Evolutionary conservation across 2,888 invertebrate species (phyloP), one percentile per base, ranked within the genome.

Genomic region (Leucophenga montana): DNA sequence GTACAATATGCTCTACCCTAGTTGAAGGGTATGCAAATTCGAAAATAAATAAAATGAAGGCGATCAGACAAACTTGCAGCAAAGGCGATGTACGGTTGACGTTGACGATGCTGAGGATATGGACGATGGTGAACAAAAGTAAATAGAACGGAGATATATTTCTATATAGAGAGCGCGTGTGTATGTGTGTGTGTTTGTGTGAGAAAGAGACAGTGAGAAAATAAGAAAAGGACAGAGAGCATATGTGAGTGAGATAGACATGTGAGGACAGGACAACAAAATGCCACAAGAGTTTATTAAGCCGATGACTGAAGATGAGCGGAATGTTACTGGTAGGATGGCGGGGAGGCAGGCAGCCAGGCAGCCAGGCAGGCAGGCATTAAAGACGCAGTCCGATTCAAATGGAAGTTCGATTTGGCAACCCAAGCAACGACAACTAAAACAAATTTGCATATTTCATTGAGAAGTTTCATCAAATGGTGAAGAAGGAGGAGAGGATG

Each of bases 361-460:
- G 13, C 65, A 11, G 33, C 22, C 31, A 14, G 50, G 54, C 73
- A 67, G 62, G 9, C 39, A 18, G 61, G 18, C 20, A 61, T 62
- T 54, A 3, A 61, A 61, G 39, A 68, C 68, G 59, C 33, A 13
- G 31, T 18, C 20, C 27, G 22, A 48, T 18, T 46, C 64, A 64
- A 27, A 18, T 46, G 48, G 48, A 64, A 18, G 64, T 11, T 61
- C 39, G 14, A 18, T 46, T 64, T 48, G 48, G 64, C 22, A 14
- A 18, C 46, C 33, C n/a, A 39, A 11, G 39, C 64, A 68, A 54
- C 68, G 16, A 50, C 50, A 18, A n/a, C 50, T 11, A 70, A 76
- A 78, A 78, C 82, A 84, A 82, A 85, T 85, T 85, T 86, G 85
- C 86, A 86, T 86, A 86, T 86, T 86, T 86, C 86, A 86, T 86